phyloP scores from a whole-genome alignment of 2,113 vertebrate species.

The Dromas ardeola region DNA sequence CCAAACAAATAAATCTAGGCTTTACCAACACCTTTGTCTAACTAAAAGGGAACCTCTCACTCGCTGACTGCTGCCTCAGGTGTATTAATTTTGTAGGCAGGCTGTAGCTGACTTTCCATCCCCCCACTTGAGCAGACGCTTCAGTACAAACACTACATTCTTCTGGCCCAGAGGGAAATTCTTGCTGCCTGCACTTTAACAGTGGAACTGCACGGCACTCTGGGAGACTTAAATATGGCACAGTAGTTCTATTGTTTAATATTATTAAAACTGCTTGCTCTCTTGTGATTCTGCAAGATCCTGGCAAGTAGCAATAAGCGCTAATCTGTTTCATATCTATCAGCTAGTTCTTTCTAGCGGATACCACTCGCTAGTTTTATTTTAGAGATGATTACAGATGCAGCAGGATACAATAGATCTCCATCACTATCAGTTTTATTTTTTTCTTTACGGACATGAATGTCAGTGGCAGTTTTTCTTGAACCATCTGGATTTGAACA shows the following conservation, averaged over 20 bases:
- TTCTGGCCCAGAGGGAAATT: conserved; percentile 47
- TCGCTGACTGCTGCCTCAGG: neutral
- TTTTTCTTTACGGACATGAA: neutral
- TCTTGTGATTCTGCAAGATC: conserved; percentile 28
- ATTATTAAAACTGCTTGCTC: conserved; percentile 22
- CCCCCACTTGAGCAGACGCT: neutral
- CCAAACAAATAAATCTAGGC: neutral
- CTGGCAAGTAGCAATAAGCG: neutral
- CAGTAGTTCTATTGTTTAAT: conserved; percentile 62
- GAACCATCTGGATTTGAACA: neutral
- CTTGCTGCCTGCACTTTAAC: conserved; percentile 50
- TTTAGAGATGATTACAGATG: neutral
- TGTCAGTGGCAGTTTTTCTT: neutral
- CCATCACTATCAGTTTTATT: neutral
- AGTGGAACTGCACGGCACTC: conserved; percentile 4
- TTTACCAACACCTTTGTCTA: neutral
- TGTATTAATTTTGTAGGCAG: conserved; percentile 13
- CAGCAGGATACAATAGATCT: neutral
- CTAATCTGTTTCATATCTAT: neutral
- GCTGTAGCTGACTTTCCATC: neutral
- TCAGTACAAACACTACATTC: conserved; percentile 54
- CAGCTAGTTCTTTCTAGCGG: neutral
- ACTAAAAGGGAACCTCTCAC: neutral
- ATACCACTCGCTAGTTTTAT: neutral
- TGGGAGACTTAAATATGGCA: conserved; percentile 56